Base-by-base conservation (phyloP, 2,113 vertebrate genomes). In the Thalassoma bifasciatum region DNA sequence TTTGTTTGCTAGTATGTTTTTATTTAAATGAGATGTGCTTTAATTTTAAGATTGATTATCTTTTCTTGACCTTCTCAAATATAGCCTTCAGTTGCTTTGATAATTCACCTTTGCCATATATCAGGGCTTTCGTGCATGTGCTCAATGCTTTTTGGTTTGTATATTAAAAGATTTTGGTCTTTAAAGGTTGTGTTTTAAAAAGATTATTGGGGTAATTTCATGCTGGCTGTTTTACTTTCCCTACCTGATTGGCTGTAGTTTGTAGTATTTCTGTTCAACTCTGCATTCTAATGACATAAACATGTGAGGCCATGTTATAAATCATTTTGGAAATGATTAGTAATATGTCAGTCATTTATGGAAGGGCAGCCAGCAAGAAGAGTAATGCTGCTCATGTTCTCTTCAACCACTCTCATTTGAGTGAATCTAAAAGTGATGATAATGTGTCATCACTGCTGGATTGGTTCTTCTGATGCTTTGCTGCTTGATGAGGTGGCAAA, bases 21-120 rank as follows among this genome's bases (percentile, higher is more conserved):
- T 62, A 12, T 47, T 46, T 30, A 2, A 16, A 24, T 46, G n/a
- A 54, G 8, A 22, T 54, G 19, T 49, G 50, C 22, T 58, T 21
- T 50, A 1, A 30, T 37, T 47, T 66, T 67, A 50, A n/a, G 9
- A 63, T 64, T 30, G 42, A 16, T n/a, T 16, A 56, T 60, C 22
- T 24, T 77, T 22, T 63, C 36, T 42, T 42, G 3, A 30, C 6
- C 26, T 68, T 26, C 62, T 44, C 47, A 16, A 58, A 1, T 1
- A 2, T 30, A 6, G 30, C 30, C 13, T 42, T 42, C 66, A 21
- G 26, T 26, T 7, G 23, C 63, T 72, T 75, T 70, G 47, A 47
- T 22, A 60, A 74, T 36, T 59, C 36, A 71, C 76, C 68, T 46
- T 40, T 71, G 40, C 79, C 40, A 65, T 30, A 26, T 7, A 24